These are phyloP conservation scores for Oostethus manadensis DNA, from an alignment of 2,113 vertebrate genomes.

Conservation along the genomic window DNA sequence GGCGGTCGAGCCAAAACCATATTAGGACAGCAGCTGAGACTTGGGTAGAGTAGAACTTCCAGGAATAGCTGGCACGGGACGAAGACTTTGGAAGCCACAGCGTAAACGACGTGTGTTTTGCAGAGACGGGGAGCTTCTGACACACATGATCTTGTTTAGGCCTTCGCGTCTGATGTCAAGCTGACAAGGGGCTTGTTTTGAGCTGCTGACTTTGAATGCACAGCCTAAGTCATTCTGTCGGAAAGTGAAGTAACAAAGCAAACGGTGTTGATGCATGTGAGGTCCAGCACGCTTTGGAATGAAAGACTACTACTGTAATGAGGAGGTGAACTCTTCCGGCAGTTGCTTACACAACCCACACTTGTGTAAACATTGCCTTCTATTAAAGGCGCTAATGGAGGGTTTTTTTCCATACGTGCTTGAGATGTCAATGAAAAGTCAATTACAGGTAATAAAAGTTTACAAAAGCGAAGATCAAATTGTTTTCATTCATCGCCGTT, in stretches of 20 bases:
- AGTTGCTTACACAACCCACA: slow-evolving; percentile 29
- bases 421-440: slow-evolving; percentile 38
- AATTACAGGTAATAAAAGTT: slow-evolving; percentile 26
- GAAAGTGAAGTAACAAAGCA: slow-evolving; percentile 10
- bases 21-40: slow-evolving; percentile 46
- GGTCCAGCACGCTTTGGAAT: slow-evolving; percentile 27
- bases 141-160: slow-evolving; percentile 38
- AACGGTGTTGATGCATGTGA: slow-evolving; percentile 6
- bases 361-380: slow-evolving; percentile 33
- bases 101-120: slow-evolving; percentile 26
- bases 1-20: slow-evolving; percentile 24
- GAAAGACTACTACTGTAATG: slow-evolving; percentile 24
- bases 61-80: slow-evolving; percentile 41
- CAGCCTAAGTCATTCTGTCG: slow-evolving; percentile 4
- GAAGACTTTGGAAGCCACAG: slow-evolving; percentile 20
- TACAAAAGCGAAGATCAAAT: slow-evolving; percentile 15
- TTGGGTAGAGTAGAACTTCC: slow-evolving; percentile 33
- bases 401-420: slow-evolving; percentile 3
- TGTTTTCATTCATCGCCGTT: slow-evolving; percentile 25
- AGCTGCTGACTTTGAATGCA: slow-evolving; percentile 20
- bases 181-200: slow-evolving; percentile 20
- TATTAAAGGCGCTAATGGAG: slow-evolving; percentile 3
- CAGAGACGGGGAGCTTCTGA: slow-evolving; percentile 18
- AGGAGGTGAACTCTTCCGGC: slow-evolving; percentile 18
- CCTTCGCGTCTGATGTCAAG: slow-evolving; percentile 28